These are phyloP conservation scores for Anguilla anguilla DNA, from an alignment of 2,797 vertebrate genomes.

Conservation along the genomic window DNA sequence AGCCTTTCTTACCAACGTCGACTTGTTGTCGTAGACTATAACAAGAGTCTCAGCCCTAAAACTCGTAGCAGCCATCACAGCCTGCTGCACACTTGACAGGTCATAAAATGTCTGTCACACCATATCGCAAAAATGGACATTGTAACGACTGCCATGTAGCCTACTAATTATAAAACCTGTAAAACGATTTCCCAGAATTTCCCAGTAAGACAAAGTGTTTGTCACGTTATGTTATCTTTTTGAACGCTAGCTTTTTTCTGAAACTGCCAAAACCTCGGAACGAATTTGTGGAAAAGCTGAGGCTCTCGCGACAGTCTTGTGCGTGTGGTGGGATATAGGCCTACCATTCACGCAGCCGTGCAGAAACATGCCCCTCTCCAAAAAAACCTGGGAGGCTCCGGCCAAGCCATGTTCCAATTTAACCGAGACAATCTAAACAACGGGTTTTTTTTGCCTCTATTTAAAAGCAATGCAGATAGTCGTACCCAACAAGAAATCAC, in stretches of 20 bases:
- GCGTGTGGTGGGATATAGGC: neutral
- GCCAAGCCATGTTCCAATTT: conserved; percentile 31
- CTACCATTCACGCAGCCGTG: neutral
- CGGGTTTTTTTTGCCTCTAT: conserved; percentile 27
- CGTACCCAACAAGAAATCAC: conserved; percentile 48
- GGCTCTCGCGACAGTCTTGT: neutral
- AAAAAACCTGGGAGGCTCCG: conserved; percentile 37
- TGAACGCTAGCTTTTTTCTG: conserved; percentile 6
- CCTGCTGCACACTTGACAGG: neutral
- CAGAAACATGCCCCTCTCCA: conserved; percentile 41
- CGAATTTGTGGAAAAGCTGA: conserved; percentile 38
- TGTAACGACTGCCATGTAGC: neutral
- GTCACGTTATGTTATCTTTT: neutral
- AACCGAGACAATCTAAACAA: conserved; percentile 47
- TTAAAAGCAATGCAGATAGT: conserved; percentile 50
- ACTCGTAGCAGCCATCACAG: neutral
- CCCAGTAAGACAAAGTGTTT: neutral
- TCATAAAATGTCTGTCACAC: neutral
- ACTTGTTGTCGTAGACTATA: neutral
- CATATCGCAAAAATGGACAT: neutral
- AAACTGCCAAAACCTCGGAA: conserved; percentile 39
- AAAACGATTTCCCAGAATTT: neutral
- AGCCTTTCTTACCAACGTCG: neutral
- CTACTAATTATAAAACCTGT: neutral
- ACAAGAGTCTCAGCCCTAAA: neutral